Base-by-base conservation (phyloP, 2,113 vertebrate species). In the Myocastor coypus region DNA sequence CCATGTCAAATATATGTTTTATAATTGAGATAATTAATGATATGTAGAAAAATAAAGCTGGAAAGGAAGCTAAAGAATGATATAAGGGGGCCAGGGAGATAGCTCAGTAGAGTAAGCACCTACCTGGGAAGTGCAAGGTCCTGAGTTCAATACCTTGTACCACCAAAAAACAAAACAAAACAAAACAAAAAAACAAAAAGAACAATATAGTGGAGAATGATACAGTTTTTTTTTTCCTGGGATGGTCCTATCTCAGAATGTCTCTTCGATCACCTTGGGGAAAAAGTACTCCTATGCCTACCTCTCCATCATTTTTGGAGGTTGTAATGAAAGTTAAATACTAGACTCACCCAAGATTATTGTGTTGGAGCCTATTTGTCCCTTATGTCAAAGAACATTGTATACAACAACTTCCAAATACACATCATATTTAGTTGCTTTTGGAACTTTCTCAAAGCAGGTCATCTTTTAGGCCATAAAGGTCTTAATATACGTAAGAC, bases 1-100 rank as follows among this genome's bases (percentile, higher is more conserved):
- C 32, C 19, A 50, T 57, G 19, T 20, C n/a, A 57, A 46, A 83
- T 40, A 37, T 20, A 37, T 61, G 26, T 17, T 91, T 40, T 52
- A 9, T 32, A 61, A 83, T 69, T 50, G 17, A 37, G 66, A 17
- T 10, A 50, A 26, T 32, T 10, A 50, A 26, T 32, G 9, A 59
- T 5, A 3, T n/a, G 20, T 66, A 59, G 75, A 50, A 86, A 78
- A 87, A 50, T 4, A 20, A 69, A 83, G 8, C 26, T 59, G 32
- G 16, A 26, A 83, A 42, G 10, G 14, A 82, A 40, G 24, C 66
- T 61, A 22, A 61, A 55, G 20, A 77, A 52, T 68, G 20, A 3
- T 9, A 10, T 8, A 26, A 3, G 16, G 4, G 7, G 7, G 32
- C 0, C 14, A 37, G 19, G 46, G n/a, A n/a, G n/a, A n/a, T n/a